These are phyloP conservation scores for Anodontia alba DNA, from an alignment of 2,888 invertebrate species.

Conservation along the genomic window DNA sequence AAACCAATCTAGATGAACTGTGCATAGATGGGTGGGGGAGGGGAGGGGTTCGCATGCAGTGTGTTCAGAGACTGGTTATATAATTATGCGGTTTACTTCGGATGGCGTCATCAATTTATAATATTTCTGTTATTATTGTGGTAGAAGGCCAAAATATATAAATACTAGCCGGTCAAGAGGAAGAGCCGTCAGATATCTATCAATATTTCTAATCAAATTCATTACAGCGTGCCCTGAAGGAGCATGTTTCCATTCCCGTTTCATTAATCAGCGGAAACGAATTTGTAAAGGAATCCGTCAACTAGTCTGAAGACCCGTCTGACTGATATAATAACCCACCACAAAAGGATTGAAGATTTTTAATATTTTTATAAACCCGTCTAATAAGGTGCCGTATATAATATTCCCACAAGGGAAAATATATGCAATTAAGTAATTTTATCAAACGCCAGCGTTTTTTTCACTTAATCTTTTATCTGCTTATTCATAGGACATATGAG, in stretches of 20 bases:
- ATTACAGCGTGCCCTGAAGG: constrained; percentile 4
- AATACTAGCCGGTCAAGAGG: neutral
- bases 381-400: neutral
- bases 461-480: neutral
- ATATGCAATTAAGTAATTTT: constrained; percentile 13
- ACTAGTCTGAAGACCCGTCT: neutral
- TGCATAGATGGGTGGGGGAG: too few relatives aligned
- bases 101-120: too few relatives aligned
- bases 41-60: too few relatives aligned
- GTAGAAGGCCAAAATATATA: too few relatives aligned
- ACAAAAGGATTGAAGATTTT: neutral
- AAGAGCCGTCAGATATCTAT: neutral
- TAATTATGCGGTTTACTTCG: too few relatives aligned
- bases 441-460: neutral
- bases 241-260: constrained; percentile 2
- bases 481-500: too few relatives aligned
- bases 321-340: neutral
- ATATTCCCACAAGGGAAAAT: neutral
- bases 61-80: too few relatives aligned
- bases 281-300: constrained; percentile 13
- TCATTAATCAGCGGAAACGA: constrained; percentile 1
- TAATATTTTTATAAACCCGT: neutral
- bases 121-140: too few relatives aligned
- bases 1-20: too few relatives aligned
- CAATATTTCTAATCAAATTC: constrained; percentile 10